A percentile compares a stretch with the other conserved stretches of the same genome.
Conservation (phyloP, 2,888 invertebrate genomes). For the Oxycera nigricornis region DNA sequence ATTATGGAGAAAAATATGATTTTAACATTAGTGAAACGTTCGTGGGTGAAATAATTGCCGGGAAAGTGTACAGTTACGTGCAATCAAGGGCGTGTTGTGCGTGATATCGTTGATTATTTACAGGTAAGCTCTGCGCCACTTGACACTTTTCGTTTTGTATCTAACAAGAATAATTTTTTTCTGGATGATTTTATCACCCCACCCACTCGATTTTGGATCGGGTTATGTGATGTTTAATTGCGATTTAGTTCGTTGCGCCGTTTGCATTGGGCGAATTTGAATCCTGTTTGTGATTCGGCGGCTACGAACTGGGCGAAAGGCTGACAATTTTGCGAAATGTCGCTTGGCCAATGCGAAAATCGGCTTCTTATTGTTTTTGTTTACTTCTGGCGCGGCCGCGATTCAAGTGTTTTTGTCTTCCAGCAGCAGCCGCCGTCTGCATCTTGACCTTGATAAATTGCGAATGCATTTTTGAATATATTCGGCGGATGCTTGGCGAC, state of each 20-base stretch:
- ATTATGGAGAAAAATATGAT: slow-evolving; percentile 35
- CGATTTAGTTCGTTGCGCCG: background rate
- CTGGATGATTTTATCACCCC: slow-evolving; percentile 45
- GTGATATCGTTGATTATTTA: slow-evolving; percentile 16
- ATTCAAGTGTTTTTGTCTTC: slow-evolving; percentile 23
- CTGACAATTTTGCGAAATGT: background rate
- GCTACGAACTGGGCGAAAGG: too few relatives aligned
- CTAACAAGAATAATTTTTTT: background rate
- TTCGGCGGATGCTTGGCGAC: too few relatives aligned
- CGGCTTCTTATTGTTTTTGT: slow-evolving; percentile 30
- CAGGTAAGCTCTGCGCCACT: slow-evolving; percentile 34
- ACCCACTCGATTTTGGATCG: slow-evolving; percentile 39
- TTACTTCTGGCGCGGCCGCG: slow-evolving; percentile 29
- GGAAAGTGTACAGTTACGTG: slow-evolving; percentile 1
- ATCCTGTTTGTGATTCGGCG: background rate
- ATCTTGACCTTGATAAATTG: slow-evolving; percentile 30
- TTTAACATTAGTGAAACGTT: background rate
- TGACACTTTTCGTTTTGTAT: background rate
- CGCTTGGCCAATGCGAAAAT: background rate
- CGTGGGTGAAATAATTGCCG: slow-evolving; percentile 29
- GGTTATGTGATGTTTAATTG: slow-evolving; percentile 17
- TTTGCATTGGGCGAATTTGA: background rate
- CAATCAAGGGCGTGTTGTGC: slow-evolving; percentile 8
- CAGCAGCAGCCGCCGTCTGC: slow-evolving; percentile 22
- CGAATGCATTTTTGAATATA: background rate